Evolutionary conservation across 2,888 invertebrate genomes (phyloP).

Genomic region (Eristalis intricaria): DNA sequence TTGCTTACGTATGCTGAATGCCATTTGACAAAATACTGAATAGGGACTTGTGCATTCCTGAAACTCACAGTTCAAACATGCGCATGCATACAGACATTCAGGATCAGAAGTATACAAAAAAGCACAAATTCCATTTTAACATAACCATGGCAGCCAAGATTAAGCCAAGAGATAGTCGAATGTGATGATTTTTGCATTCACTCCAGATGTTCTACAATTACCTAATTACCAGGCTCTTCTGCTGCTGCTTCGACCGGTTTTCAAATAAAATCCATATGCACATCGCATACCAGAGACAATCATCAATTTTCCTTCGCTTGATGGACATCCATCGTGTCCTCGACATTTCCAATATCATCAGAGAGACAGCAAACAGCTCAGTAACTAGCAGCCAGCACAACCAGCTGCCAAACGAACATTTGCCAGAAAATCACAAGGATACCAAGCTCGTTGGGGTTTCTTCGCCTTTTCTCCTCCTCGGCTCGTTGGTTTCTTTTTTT

Average conservation of each 20-base stretch:
- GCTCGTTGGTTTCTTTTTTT: not conserved
- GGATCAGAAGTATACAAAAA: not conserved
- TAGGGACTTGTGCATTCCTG: not conserved
- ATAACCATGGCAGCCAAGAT: not conserved
- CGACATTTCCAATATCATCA: slow-evolving; percentile 65
- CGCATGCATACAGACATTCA: not conserved
- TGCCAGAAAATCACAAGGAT: slow-evolving; percentile 65
- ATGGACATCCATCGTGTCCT: slow-evolving; percentile 67
- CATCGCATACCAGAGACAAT: slow-evolving; percentile 66
- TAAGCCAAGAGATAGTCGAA: not conserved
- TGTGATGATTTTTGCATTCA: slow-evolving; percentile 39
- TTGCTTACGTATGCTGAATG: not conserved
- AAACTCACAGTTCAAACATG: not conserved
- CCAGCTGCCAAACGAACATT: slow-evolving; percentile 58
- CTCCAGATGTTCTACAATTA: slow-evolving; percentile 61
- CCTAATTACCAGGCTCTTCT: slow-evolving; percentile 40
- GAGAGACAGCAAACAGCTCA: slow-evolving; percentile 36
- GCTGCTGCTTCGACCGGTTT: not conserved
- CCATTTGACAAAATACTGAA: not conserved
- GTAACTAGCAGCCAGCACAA: slow-evolving; percentile 26
- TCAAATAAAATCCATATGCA: slow-evolving; percentile 59
- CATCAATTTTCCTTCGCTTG: slow-evolving; percentile 64
- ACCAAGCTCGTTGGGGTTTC: slow-evolving; percentile 26
- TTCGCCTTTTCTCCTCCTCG: not conserved
- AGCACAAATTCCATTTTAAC: slow-evolving; percentile 10